Base-by-base conservation (phyloP, 37 sponge, comb jelly and placozoan genomes). In the Axinella damicornis region DNA sequence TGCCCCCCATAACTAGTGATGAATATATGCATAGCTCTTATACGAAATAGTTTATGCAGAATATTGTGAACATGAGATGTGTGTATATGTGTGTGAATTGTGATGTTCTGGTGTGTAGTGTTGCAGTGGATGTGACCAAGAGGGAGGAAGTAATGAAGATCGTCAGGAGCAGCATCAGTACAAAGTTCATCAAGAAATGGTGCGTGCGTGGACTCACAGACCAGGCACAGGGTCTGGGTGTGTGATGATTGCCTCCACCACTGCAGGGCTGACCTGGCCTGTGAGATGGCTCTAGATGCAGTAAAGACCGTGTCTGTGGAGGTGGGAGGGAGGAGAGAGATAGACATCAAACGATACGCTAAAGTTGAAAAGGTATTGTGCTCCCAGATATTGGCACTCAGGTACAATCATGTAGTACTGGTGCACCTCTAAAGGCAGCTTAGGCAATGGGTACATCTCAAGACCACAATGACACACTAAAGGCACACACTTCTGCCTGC, bases 301-400 rank as follows among this genome's bases (percentile, higher is more conserved):
- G 99, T 99, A 1, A 68, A 81, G 68, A 97, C 94, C 37, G 97
- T 99, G 1, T 39, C 82, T 36, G 40, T 88, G 28, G 93, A 95
- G 40, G 85, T 90, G 58, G 77, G 65, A 40, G 95, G 94, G 16
- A 73, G 89, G 57, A 92, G 77, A 58, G 99, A 96, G 86, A 95
- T 99, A 52, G 99, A 99, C 76, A 99, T 99, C 84, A 99, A 99
- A 83, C 56, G 97, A 32, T 99, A 99, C 57, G 97, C 93, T 57
- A 81, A 83, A 59, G 93, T 98, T 57, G 99, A 98, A 79, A 98
- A 94, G 92, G 91, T 93, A 77, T 78, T 64, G n/a, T n/a, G n/a
- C n/a, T 46, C 35, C 37, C 24, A 12, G 46, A 46, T 46, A 12
- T 4, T 46, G 46, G 9, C 46, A n/a, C n/a, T n/a, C n/a, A n/a